Percentiles rank a stretch among this genome's conserved stretches.
These are phyloP conservation scores for Caenorhabditis sinica DNA, from an alignment of 2,888 invertebrate species.

Conservation along the genomic window DNA sequence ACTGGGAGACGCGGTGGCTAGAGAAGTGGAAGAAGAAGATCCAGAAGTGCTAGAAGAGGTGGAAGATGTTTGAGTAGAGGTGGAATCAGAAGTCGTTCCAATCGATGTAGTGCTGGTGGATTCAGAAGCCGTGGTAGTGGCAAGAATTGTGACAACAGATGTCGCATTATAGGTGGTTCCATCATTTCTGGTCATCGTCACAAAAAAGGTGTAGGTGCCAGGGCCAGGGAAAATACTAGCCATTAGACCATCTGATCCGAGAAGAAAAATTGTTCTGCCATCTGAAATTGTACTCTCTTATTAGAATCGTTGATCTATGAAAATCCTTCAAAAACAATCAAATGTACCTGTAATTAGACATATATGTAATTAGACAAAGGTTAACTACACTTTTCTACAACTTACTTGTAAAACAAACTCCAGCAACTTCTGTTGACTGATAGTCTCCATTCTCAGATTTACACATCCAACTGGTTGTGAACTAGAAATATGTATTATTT, in stretches of 20 bases:
- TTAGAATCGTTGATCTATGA: no score
- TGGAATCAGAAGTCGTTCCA: neutral
- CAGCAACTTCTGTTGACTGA: neutral
- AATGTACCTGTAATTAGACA: no score
- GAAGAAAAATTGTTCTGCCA: neutral
- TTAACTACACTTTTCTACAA: neutral
- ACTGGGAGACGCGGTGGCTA: neutral
- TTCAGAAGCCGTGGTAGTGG: neutral
- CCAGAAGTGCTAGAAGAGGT: neutral
- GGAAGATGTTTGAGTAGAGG: neutral
- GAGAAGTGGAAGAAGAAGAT: neutral
- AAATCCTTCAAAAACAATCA: no score
- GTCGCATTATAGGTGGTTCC: neutral
- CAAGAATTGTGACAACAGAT: neutral
- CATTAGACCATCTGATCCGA: neutral
- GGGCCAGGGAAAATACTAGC: neutral
- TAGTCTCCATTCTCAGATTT: neutral
- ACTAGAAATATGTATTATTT: neutral
- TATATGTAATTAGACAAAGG: no score
- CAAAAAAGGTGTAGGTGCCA: slow-evolving; percentile 28
- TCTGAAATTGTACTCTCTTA: neutral
- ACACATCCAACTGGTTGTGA: neutral
- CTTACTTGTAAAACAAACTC: slow-evolving; percentile 30
- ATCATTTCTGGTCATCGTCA: neutral
- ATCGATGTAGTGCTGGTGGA: neutral